These are phyloP conservation scores for Xiphophorus birchmanni DNA, from an alignment of 2,797 vertebrate species.

Conservation along the genomic window DNA sequence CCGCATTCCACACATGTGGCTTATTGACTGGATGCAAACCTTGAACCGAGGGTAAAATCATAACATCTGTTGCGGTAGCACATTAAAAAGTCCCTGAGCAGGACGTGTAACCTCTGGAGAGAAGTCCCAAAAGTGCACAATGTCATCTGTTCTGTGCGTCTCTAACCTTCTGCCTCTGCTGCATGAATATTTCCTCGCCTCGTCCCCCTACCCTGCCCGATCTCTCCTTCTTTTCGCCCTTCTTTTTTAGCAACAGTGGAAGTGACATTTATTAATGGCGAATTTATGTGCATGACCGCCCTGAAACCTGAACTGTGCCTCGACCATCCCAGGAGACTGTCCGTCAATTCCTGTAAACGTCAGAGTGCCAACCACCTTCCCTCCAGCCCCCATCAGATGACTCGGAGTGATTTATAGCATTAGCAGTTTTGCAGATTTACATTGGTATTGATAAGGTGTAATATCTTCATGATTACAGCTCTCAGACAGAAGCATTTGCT, in stretches of 20 bases:
- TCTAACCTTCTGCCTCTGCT: slow-evolving; percentile 74
- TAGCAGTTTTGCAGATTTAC: slow-evolving; percentile 60
- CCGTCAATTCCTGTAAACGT: slow-evolving; percentile 77
- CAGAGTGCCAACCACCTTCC: slow-evolving; percentile 71
- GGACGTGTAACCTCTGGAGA: slow-evolving; percentile 41
- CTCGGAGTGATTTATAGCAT: slow-evolving; percentile 68
- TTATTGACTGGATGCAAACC: slow-evolving; percentile 51
- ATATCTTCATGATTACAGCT: slow-evolving; percentile 57
- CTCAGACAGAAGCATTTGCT: slow-evolving; percentile 34
- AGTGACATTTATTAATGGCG: slow-evolving; percentile 83
- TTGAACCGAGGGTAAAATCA: slow-evolving; percentile 57
- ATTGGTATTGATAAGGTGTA: slow-evolving; percentile 60
- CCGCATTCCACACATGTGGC: slow-evolving; percentile 63
- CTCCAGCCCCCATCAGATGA: slow-evolving; percentile 65
- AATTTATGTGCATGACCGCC: slow-evolving; percentile 81
- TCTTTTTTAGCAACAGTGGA: slow-evolving; percentile 73
- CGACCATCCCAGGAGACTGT: slow-evolving; percentile 72
- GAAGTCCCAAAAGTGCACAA: slow-evolving; percentile 59
- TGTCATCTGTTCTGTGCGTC: slow-evolving; percentile 67
- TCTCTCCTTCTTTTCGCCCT: slow-evolving; percentile 55
- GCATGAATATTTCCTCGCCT: slow-evolving; percentile 61
- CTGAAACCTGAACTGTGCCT: slow-evolving; percentile 75
- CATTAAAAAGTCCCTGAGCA: slow-evolving; percentile 61
- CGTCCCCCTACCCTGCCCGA: slow-evolving; percentile 32
- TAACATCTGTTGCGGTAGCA: slow-evolving; percentile 69